These are phyloP conservation scores for Amiota mariae DNA, from an alignment of 2,888 invertebrate genomes.

Conservation along the genomic window DNA sequence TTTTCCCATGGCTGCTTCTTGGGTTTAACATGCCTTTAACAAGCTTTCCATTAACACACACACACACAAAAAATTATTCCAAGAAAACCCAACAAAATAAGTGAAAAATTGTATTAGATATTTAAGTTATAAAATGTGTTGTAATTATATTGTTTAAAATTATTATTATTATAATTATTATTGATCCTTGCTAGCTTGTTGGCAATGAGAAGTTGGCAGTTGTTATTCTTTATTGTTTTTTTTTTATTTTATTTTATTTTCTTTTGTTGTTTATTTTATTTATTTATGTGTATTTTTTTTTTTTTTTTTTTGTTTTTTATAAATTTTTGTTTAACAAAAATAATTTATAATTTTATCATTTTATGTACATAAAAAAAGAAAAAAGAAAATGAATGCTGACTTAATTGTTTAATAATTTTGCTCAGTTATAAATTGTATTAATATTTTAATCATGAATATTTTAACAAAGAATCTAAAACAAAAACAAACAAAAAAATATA, in stretches of 20 bases:
- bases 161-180: neutral
- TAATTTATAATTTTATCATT: conserved; percentile 1
- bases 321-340: neutral
- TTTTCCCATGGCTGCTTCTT: too few relatives aligned
- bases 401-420: conserved; percentile 9
- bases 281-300: neutral
- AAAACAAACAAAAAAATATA: neutral
- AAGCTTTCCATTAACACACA: neutral
- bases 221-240: conserved; percentile 35
- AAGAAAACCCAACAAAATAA: neutral
- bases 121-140: conserved; percentile 12
- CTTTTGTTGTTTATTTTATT: conserved; percentile 19
- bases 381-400: conserved; percentile 46
- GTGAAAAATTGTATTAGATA: neutral
- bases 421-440: conserved; percentile 16
- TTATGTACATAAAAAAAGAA: conserved; percentile 28
- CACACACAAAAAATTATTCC: conserved; percentile 15
- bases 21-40: too few relatives aligned
- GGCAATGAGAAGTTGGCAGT: conserved; percentile 42
- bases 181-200: neutral
- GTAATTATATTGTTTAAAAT: neutral
- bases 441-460: neutral
- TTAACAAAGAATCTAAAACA: neutral
- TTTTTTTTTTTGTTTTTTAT: neutral
- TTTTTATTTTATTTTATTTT: neutral